phyloP scores from a whole-genome alignment of 2,888 invertebrate species.

The Malthinus flaveolus region DNA sequence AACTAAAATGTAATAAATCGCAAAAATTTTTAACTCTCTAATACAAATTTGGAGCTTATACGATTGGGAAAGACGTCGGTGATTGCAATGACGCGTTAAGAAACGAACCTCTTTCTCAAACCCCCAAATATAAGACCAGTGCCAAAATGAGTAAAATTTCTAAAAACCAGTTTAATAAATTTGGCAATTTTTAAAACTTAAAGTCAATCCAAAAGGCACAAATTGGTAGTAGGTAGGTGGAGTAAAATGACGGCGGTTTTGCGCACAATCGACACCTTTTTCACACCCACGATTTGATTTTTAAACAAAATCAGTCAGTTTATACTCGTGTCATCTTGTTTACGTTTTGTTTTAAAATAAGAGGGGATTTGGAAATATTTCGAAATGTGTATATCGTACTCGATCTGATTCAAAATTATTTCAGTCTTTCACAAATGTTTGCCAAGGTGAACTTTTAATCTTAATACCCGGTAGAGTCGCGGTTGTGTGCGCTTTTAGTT shows the following conservation, averaged over 20 bases:
- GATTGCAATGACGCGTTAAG: slow-evolving; percentile 4
- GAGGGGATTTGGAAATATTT: neutral
- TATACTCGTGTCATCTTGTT: slow-evolving; percentile 15
- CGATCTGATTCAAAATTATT: slow-evolving; percentile 18
- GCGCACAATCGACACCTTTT: slow-evolving; percentile 52
- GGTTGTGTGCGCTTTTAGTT: neutral
- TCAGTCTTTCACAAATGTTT: slow-evolving; percentile 22
- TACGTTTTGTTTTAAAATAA: slow-evolving; percentile 12
- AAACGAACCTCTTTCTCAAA: neutral
- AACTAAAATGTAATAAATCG: slow-evolving; percentile 1
- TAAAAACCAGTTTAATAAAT: too few species aligned
- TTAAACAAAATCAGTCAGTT: slow-evolving; percentile 16
- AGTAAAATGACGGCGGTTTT: slow-evolving; percentile 50
- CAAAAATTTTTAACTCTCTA: too few species aligned
- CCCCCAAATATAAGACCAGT: too few species aligned
- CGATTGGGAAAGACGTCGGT: neutral
- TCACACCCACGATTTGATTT: slow-evolving; percentile 23
- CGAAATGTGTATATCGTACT: slow-evolving; percentile 13
- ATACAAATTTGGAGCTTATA: too few species aligned
- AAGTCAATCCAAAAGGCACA: too few species aligned
- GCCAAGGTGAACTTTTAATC: slow-evolving; percentile 13
- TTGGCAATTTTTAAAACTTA: too few species aligned
- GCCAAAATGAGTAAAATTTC: too few species aligned
- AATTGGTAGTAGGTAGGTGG: slow-evolving; percentile 38
- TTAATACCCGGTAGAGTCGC: too few species aligned